Conservation (phyloP, 1,140 invertebrate species). For the Oedothorax gibbosus region DNA sequence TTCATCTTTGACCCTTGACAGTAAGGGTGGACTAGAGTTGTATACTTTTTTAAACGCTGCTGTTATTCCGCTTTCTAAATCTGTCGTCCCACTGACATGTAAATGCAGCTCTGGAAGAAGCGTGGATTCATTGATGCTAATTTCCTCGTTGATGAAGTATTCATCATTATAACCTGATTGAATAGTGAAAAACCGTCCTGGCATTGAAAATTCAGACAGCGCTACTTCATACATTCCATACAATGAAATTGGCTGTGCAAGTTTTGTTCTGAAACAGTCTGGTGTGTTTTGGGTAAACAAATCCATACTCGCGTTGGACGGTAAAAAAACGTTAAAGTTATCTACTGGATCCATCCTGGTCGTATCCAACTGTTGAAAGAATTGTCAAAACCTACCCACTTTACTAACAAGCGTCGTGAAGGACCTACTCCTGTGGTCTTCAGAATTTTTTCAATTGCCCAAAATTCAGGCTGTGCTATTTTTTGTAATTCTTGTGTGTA, state of each 20-base stretch:
- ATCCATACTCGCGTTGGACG: background rate
- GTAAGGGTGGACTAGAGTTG: too few species aligned
- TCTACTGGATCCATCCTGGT: background rate
- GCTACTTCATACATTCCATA: background rate
- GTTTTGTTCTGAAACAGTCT: background rate
- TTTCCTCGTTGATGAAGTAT: too few species aligned
- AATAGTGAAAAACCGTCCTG: background rate
- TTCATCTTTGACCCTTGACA: too few species aligned
- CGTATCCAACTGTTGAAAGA: background rate
- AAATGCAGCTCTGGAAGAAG: too few species aligned
- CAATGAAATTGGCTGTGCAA: background rate
- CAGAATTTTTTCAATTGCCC: background rate
- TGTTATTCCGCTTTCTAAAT: too few species aligned
- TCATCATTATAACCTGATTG: background rate
- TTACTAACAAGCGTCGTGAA: background rate
- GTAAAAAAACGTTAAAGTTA: background rate
- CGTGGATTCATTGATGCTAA: too few species aligned
- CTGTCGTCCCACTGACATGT: too few species aligned
- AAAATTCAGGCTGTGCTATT: background rate
- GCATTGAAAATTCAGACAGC: background rate
- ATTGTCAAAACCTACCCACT: conserved; percentile 6
- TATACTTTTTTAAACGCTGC: too few species aligned
- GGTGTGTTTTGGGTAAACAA: background rate
- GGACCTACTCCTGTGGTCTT: background rate
- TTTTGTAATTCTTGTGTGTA: background rate